phyloP scores from a whole-genome alignment of 2,888 invertebrate species.

The Aleiodes alternator region DNA sequence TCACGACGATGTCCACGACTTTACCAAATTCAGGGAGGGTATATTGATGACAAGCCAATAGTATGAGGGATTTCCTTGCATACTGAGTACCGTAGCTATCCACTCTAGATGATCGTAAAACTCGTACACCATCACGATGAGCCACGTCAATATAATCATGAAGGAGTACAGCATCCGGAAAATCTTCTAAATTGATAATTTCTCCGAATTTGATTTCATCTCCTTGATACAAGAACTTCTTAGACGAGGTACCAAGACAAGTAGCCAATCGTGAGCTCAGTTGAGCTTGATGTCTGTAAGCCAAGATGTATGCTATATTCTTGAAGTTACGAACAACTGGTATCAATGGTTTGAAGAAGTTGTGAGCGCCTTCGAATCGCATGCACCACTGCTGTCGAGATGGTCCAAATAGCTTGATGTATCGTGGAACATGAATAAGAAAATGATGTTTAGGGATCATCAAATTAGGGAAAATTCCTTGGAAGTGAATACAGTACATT shows the following conservation, averaged over 20 bases:
- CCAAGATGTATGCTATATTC: conserved; percentile 46
- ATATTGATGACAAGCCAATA: conserved; percentile 43
- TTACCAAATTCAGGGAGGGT: conserved; percentile 47
- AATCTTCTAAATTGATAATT: conserved; percentile 47
- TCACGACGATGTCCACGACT: conserved; percentile 47
- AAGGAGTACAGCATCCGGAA: conserved; percentile 38
- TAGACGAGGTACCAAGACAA: conserved; percentile 38
- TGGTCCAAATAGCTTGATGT: conserved; percentile 51
- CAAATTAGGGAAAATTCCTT: conserved; percentile 11
- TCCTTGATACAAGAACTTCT: conserved; percentile 49
- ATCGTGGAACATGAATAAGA: conserved; percentile 51
- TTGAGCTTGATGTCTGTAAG: conserved; percentile 48
- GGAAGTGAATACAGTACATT: neutral
- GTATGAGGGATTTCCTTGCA: conserved; percentile 40
- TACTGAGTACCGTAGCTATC: conserved; percentile 39
- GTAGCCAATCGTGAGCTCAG: conserved; percentile 45
- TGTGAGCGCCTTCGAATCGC: conserved; percentile 54
- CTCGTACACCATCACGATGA: conserved; percentile 14
- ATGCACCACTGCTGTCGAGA: conserved; percentile 53
- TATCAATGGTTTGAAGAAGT: conserved; percentile 49
- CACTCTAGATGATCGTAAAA: conserved; percentile 45
- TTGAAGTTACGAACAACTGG: conserved; percentile 54
- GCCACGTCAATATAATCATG: conserved; percentile 36
- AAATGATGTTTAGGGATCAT: conserved; percentile 52
- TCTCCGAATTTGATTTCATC: conserved; percentile 43